Evolutionary conservation across 2,797 vertebrate genomes (phyloP).

Genomic region (Rhinophrynus dorsalis): DNA sequence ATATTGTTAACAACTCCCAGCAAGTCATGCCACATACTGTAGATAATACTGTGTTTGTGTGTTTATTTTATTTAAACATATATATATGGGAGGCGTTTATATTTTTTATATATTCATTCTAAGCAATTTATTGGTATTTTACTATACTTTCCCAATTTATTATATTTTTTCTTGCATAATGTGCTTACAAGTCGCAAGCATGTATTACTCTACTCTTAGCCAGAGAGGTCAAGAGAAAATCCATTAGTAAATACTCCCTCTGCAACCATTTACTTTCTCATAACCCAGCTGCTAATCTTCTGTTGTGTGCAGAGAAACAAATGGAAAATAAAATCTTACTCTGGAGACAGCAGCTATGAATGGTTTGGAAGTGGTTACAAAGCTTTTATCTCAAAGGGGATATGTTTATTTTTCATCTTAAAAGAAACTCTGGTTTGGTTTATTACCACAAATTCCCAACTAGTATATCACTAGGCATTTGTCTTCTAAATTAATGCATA

Average conservation of each 20-base stretch:
- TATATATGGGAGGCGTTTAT: background rate
- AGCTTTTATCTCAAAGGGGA: constrained; percentile 25
- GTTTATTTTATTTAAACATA: constrained; percentile 10
- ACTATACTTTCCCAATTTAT: background rate
- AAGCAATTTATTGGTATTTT: constrained; percentile 20
- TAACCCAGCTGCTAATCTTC: constrained; percentile 37
- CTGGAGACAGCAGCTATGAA: constrained; percentile 8
- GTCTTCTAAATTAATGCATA: too few relatives aligned
- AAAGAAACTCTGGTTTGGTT: background rate
- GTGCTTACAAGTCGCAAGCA: constrained; percentile 23
- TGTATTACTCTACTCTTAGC: constrained; percentile 24
- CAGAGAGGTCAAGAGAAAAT: constrained; percentile 45
- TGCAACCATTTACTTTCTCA: constrained; percentile 30
- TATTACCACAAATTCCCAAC: background rate
- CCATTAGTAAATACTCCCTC: constrained; percentile 45
- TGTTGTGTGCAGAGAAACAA: constrained; percentile 24
- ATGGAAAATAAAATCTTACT: constrained; percentile 36
- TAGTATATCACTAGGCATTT: background rate
- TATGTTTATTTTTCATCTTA: constrained; percentile 19
- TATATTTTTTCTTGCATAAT: constrained; percentile 33
- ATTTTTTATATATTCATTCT: background rate
- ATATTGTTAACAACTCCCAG: constrained; percentile 48
- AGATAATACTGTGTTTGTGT: constrained; percentile 56
- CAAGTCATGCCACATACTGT: constrained; percentile 44
- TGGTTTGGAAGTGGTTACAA: constrained; percentile 9